Base-by-base conservation (phyloP, 1,140 invertebrate genomes). In the Drosophila ogumai region DNA sequence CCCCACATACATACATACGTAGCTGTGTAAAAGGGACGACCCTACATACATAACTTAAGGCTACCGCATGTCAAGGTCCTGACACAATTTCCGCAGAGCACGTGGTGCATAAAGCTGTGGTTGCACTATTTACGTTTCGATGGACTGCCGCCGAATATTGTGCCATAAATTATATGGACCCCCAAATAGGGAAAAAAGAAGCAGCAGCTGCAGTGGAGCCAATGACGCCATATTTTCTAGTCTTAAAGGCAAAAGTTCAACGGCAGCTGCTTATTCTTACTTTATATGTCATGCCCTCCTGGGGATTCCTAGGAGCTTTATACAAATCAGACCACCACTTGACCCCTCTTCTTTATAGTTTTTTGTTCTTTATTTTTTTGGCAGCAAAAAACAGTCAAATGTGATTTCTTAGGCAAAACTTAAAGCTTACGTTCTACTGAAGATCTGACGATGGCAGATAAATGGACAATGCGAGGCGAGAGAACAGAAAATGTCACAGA, bases 11-110 rank as follows among this genome's bases (percentile, higher is more conserved):
- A 43, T 54, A 55, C 13, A 25, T 55, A 55, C 34, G 19, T 55
- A 55, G 32, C 8, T 25, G 63, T 55, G 63, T 13, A 17, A 57
- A 22, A 71, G 25, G 34, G 68, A 71, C 36, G 25, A 22, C 49
- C 52, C 64, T 61, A 76, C 71, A 66, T 58, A 82, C 75, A 67
- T 82, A 80, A 63, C 79, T 75, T 84, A 84, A 31, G 34, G 40
- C 31, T 85, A 85, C 64, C 32, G 81, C 67, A 74, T 85, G 81
- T 86, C 81, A 85, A 85, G 81, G 81, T 86, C 82, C 64, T 77
- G 81, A 85, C 82, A 86, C 82, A 66, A 81, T 86, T 86, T 79
- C 44, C 22, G 19, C 49, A 28, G 28, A 74, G 68, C 81, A 85
- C 73, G 82, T 86, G 81, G 55, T 73, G 25, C 50, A 47, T 19